Base-by-base conservation (phyloP, 2,797 vertebrate genomes). In the Sebastes vulpes region DNA sequence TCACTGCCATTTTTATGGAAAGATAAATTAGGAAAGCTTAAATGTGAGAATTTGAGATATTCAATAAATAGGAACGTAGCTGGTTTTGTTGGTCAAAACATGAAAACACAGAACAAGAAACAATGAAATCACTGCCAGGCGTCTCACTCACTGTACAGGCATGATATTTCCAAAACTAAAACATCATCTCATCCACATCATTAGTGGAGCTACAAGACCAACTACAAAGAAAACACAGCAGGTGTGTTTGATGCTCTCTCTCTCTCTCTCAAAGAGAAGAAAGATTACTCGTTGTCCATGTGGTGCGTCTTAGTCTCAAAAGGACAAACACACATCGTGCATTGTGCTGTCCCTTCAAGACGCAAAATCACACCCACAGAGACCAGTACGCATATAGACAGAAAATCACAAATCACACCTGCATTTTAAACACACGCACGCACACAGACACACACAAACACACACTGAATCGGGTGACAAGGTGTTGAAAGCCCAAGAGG, bases 401-500 rank as follows among this genome's bases (percentile, higher is more conserved):
- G 68, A 70, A 77, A 26, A 79, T 75, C 72, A 64, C 68, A 85
- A 79, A 75, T 82, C 70, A 77, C 79, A 87, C 53, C 38, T 76
- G 77, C 66, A 50, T 71, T 64, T 75, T 48, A 9, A 57, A 81
- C 1, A 50, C 66, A 61, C 18, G 8, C 28, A 58, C 18, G 7
- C 56, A 66, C 21, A 64, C 54, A 66, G 31, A 60, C 29, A 53
- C 20, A 67, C 5, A 23, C 52, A 78, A 50, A 50, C 69, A 74
- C 66, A 73, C 38, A 28, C 20, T 14, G 38, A 72, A 82, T 65
- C 25, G 68, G 65, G 81, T 82, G 89, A 86, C 77, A 83, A 79
- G 81, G 86, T 89, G 86, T 77, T 90, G 84, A 89, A 92, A 89
- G 75, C 84, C 77, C 84, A 65, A 69, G 83, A 81, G 80, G 70